Percentiles rank a stretch among this genome's conserved stretches.
Evolutionary conservation across 2,113 vertebrate genomes (phyloP).

Genomic region (Grus americana): DNA sequence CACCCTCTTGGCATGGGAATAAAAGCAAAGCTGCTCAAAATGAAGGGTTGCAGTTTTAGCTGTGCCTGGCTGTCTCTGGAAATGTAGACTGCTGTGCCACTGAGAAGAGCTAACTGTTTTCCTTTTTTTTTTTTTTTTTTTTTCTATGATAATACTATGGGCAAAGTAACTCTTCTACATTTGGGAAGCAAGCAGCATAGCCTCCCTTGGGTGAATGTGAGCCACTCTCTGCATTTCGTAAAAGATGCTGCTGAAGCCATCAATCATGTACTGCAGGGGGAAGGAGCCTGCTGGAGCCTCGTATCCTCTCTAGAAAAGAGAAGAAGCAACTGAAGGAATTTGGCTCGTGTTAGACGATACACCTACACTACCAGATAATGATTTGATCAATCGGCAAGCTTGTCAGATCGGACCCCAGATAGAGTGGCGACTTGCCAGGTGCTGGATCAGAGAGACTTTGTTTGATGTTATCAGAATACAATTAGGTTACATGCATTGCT

Average conservation of each 20-base stretch:
- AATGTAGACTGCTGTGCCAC: rapidly evolving
- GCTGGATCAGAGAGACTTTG: slow-evolving; percentile 57
- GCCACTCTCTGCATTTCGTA: neutral
- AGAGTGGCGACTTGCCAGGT: slow-evolving; percentile 48
- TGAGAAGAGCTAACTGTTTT: neutral
- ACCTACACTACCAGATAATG: slow-evolving; percentile 66
- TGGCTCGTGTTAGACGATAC: slow-evolving; percentile 20
- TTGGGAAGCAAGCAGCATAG: neutral
- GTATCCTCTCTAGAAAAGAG: neutral
- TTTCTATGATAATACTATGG: neutral
- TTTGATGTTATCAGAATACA: slow-evolving; percentile 60
- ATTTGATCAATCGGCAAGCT: slow-evolving; percentile 65
- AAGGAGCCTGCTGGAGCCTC: neutral
- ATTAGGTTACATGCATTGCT: slow-evolving; percentile 63
- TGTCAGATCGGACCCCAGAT: slow-evolving; percentile 69
- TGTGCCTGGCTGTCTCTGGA: neutral
- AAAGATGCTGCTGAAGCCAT: neutral
- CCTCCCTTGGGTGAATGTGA: neutral
- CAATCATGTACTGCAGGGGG: rapidly evolving
- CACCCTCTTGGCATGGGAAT: neutral
- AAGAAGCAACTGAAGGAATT: slow-evolving; percentile 35
- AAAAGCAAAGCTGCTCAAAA: neutral
- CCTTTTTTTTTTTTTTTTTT: neutral
- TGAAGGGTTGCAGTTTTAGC: neutral
- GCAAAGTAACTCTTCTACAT: neutral